A percentile compares a stretch with the other conserved stretches of the same genome.
Conservation (phyloP, 2,113 vertebrate species). For the Apodemus speciosus region DNA sequence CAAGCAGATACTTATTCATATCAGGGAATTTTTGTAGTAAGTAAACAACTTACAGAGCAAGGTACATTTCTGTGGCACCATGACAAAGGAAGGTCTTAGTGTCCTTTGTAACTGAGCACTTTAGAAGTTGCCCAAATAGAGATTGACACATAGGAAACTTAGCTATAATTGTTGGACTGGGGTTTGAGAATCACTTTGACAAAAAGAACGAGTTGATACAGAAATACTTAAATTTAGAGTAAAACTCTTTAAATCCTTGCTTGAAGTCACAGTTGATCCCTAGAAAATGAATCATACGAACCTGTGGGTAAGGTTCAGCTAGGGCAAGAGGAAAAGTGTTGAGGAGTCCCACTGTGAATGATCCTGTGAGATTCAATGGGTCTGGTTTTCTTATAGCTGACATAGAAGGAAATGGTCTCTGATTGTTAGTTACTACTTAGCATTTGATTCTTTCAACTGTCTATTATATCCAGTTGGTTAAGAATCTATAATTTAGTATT, state of each 20-base stretch:
- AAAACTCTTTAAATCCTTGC: neutral
- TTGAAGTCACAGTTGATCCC: neutral
- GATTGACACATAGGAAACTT: neutral
- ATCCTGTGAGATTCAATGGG: neutral
- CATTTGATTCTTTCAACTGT: conserved; percentile 17
- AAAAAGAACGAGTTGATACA: neutral
- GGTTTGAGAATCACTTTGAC: conserved; percentile 20
- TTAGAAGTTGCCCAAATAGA: neutral
- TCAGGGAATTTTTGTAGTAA: neutral
- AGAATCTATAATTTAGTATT: neutral
- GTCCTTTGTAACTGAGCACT: neutral
- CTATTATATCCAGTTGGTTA: conserved; percentile 14
- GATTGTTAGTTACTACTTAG: neutral
- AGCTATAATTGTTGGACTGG: neutral
- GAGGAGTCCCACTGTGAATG: neutral
- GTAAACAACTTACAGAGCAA: neutral
- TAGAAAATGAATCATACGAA: neutral
- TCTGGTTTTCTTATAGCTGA: neutral
- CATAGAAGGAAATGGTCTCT: conserved; percentile 35
- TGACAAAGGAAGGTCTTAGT: neutral
- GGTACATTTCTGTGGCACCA: neutral
- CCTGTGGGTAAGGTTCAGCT: neutral
- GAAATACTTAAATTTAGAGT: neutral
- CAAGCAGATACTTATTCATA: neutral
- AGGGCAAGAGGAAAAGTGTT: neutral